Base-by-base conservation (phyloP, 2,888 invertebrate genomes). In the Lasioglossum morio region DNA sequence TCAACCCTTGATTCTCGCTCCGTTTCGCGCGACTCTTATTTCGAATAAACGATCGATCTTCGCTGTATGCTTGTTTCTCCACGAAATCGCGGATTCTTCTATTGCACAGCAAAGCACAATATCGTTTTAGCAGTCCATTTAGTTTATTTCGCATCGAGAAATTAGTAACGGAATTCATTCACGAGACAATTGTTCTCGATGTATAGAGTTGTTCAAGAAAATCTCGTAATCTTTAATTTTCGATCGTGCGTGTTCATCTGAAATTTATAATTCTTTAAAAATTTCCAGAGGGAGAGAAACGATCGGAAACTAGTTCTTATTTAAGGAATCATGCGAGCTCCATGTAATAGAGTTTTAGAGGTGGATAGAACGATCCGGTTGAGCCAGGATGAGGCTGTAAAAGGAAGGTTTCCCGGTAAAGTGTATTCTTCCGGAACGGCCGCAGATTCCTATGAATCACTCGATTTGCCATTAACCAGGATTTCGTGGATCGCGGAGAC, bases 401-500 rank as follows among this genome's bases (percentile, higher is more conserved):
- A 63, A 63, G 63, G 63, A 63, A 30, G 63, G 30, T 63, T 30
- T 16, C 30, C 63, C 16, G 63, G 30, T 19, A 63, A 63, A 63
- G 63, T 19, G 63, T 63, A 69, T 69, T 69, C 66, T 69, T 23
- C 66, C 66, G 66, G 34, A 37, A 69, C 23, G 34, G 12, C 34
- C 34, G 23, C 66, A 23, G 34, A 37, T 69, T 90, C 86, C 81
- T 86, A 84, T 76, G 87, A 89, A 86, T 90, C 84, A 77, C 79
- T 86, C 86, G 83, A 89, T 82, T 87, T 76, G 19, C 86, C 77
- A 89, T 90, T 90, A 90, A 80, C 79, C 69, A 46, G 86, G 87
- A 85, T 90, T 90, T 85, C 57, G 80, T 40, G 80, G 81, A 85
- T 89, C 82, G 83, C 30, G 10, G 43, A 83, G 77, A 90, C 77